Percentiles rank a stretch among this genome's conserved stretches.
phyloP scores from a whole-genome alignment of 2,888 invertebrate species.

The Clepsis dumicolana region DNA sequence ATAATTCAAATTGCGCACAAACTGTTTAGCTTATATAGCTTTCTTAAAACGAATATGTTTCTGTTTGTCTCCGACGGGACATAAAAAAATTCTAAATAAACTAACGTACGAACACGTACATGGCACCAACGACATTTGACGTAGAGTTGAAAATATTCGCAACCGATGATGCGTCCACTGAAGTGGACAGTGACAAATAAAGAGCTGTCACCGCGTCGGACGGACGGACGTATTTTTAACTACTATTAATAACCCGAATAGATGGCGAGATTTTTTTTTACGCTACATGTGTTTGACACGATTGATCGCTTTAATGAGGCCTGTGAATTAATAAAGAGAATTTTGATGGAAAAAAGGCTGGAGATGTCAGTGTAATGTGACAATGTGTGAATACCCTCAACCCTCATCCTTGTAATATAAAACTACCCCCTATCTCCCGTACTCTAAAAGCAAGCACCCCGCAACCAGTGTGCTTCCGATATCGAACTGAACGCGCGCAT shows the following conservation, averaged over 20 bases:
- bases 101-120: too few relatives aligned
- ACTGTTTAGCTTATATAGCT: too few relatives aligned
- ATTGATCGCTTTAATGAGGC: constrained; percentile 21
- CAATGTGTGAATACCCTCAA: too few relatives aligned
- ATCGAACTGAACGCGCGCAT: too few relatives aligned
- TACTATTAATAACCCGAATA: constrained; percentile 79
- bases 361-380: neutral
- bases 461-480: too few relatives aligned
- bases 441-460: too few relatives aligned
- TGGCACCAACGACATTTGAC: neutral
- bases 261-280: constrained; percentile 70
- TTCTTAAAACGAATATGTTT: too few relatives aligned
- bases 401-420: too few relatives aligned
- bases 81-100: too few relatives aligned
- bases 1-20: too few relatives aligned
- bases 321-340: constrained; percentile 11
- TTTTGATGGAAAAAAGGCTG: neutral
- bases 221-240: constrained; percentile 60
- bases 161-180: constrained; percentile 58
- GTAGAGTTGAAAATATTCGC: constrained; percentile 62
- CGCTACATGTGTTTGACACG: constrained; percentile 73
- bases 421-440: too few relatives aligned
- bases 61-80: too few relatives aligned
- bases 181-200: constrained; percentile 78
- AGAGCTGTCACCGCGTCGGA: constrained; percentile 71